phyloP scores from a whole-genome alignment of 2,888 invertebrate species.

The Neoaliturus tenellus region DNA sequence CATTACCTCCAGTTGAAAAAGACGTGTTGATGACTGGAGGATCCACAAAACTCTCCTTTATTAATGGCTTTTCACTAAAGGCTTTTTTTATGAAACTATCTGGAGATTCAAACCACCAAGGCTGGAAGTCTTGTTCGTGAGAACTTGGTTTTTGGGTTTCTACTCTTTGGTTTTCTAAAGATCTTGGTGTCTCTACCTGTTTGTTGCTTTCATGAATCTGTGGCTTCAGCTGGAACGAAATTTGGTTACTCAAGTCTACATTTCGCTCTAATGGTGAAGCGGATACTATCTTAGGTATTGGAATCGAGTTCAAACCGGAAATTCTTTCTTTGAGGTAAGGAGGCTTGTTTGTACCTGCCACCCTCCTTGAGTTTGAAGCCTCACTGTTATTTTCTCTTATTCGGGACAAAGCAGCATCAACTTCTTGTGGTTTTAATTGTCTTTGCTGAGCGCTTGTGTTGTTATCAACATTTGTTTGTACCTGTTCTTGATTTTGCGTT shows the following conservation, averaged over 20 bases:
- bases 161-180: neutral
- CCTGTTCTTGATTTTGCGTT: neutral
- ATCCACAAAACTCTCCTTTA: neutral
- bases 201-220: neutral
- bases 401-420: neutral
- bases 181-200: neutral
- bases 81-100: neutral
- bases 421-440: neutral
- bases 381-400: neutral
- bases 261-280: neutral
- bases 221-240: neutral
- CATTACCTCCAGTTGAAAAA: neutral
- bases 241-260: neutral
- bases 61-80: neutral
- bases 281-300: neutral
- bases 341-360: neutral
- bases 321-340: slow-evolving; percentile 6
- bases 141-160: neutral
- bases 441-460: neutral
- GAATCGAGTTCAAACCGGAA: neutral
- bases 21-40: neutral
- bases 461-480: neutral
- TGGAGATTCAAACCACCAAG: slow-evolving; percentile 15
- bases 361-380: neutral
- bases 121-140: slow-evolving; percentile 15